phyloP scores from a whole-genome alignment of 2,113 vertebrate genomes.

The Rhodinocichla rosea region DNA sequence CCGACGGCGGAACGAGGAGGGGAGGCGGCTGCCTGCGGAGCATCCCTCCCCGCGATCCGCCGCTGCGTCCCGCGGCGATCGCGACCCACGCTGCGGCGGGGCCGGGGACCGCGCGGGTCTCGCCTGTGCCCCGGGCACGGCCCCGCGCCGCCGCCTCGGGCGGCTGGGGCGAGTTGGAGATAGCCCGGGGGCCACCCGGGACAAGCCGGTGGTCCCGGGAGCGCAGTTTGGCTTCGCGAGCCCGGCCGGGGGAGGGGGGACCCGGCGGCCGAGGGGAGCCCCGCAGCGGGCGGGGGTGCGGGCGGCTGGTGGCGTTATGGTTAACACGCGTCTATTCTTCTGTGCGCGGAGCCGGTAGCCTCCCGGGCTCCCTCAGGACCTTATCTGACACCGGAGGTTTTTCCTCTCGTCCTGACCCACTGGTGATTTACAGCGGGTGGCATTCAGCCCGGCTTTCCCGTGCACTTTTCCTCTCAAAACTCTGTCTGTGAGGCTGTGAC shows the following conservation, averaged over 20 bases:
- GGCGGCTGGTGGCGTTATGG: conserved; percentile 10
- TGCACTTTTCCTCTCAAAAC: neutral
- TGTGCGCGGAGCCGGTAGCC: conserved; percentile 56
- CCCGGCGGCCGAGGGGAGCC: neutral
- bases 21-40: neutral
- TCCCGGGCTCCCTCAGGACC: conserved; percentile 64
- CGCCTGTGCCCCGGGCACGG: neutral
- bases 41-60: neutral
- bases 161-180: neutral
- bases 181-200: neutral
- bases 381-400: conserved; percentile 57
- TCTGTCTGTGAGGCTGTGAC: conserved; percentile 18
- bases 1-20: neutral
- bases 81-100: neutral
- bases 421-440: conserved; percentile 50
- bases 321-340: conserved; percentile 54
- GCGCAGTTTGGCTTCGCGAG: neutral
- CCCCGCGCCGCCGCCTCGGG: neutral
- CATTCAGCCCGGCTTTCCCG: neutral
- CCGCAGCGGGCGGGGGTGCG: neutral
- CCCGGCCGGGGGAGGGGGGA: neutral
- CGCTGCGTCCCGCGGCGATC: neutral
- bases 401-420: conserved; percentile 38
- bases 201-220: neutral
- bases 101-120: neutral